These are phyloP conservation scores for Istiophorus platypterus DNA, from an alignment of 2,113 vertebrate genomes.

Conservation along the genomic window DNA sequence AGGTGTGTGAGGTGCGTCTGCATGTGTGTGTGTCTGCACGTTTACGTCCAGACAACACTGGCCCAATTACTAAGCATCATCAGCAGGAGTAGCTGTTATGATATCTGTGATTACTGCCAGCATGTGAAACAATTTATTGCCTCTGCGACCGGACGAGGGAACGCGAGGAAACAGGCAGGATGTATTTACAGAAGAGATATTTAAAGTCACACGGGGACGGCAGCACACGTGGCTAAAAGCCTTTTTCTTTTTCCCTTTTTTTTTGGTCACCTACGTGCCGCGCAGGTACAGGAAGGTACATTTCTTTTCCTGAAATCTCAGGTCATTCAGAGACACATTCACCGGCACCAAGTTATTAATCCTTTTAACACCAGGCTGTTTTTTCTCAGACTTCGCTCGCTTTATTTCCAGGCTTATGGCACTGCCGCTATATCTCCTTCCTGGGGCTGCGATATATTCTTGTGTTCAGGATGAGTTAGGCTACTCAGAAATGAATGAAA, in stretches of 20 bases:
- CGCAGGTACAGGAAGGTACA: slow-evolving; percentile 26
- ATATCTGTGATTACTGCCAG: slow-evolving; percentile 42
- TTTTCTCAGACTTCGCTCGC: background rate
- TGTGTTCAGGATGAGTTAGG: background rate
- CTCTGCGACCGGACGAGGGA: slow-evolving; percentile 22
- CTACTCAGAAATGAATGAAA: background rate
- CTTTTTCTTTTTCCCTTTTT: slow-evolving; percentile 77
- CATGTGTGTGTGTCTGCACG: slow-evolving; percentile 53
- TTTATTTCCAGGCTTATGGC: background rate
- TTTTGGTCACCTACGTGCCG: slow-evolving; percentile 50
- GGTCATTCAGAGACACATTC: slow-evolving; percentile 35
- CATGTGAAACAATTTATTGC: slow-evolving; percentile 16
- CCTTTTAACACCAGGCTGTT: background rate
- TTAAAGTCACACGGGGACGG: slow-evolving; percentile 70
- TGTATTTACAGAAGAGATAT: slow-evolving; percentile 82
- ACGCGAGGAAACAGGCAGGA: slow-evolving; percentile 67
- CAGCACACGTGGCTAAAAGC: slow-evolving; percentile 71
- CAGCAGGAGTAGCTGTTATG: slow-evolving; percentile 32
- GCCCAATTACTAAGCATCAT: slow-evolving; percentile 62
- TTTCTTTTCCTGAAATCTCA: slow-evolving; percentile 51
- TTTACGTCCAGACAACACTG: slow-evolving; percentile 58
- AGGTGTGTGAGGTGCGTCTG: slow-evolving; percentile 59
- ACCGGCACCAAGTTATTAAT: slow-evolving; percentile 51
- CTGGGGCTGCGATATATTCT: background rate
- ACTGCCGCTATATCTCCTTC: background rate